phyloP scores from a whole-genome alignment of 2,888 invertebrate genomes.

The Nemapogon koenigi region DNA sequence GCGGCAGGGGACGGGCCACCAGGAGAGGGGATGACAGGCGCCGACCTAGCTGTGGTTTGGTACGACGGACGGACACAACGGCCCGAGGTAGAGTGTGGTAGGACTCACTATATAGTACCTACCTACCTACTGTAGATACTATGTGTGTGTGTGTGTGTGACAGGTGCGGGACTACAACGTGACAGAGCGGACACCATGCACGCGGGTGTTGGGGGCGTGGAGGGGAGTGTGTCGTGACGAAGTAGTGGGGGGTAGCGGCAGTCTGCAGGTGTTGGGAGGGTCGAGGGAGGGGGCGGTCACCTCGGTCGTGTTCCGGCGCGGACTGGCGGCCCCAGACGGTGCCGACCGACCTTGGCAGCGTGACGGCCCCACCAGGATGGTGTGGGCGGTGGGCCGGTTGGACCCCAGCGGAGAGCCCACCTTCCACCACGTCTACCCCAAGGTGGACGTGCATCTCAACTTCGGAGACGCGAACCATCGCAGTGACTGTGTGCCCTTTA shows the following conservation, averaged over 20 bases:
- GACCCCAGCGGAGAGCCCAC: constrained; percentile 80
- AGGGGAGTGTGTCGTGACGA: constrained; percentile 88
- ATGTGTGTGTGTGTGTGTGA: neutral
- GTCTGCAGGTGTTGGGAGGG: constrained; percentile 80
- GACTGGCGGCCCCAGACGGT: constrained; percentile 71
- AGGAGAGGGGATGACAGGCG: constrained; percentile 82
- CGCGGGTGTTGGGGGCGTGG: constrained; percentile 84
- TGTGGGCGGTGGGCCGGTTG: constrained; percentile 87
- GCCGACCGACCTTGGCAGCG: constrained; percentile 77
- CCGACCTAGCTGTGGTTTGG: constrained; percentile 82
- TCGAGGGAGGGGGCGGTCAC: constrained; percentile 78
- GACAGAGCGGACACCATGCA: constrained; percentile 84
- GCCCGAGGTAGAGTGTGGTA: constrained; percentile 33
- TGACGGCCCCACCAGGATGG: constrained; percentile 70
- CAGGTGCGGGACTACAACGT: constrained; percentile 78
- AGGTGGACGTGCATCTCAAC: constrained; percentile 70
- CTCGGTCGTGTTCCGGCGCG: constrained; percentile 78
- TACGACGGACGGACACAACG: too few species aligned
- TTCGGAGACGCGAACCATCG: constrained; percentile 69
- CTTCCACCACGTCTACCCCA: constrained; percentile 83
- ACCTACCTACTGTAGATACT: neutral
- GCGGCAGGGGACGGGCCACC: constrained; percentile 75
- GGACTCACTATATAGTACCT: neutral
- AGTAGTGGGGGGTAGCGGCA: constrained; percentile 80
- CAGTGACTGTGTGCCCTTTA: constrained; percentile 79